Evolutionary conservation across 2,797 vertebrate species (phyloP).

Genomic region (Xiphorhynchus erythropygius): DNA sequence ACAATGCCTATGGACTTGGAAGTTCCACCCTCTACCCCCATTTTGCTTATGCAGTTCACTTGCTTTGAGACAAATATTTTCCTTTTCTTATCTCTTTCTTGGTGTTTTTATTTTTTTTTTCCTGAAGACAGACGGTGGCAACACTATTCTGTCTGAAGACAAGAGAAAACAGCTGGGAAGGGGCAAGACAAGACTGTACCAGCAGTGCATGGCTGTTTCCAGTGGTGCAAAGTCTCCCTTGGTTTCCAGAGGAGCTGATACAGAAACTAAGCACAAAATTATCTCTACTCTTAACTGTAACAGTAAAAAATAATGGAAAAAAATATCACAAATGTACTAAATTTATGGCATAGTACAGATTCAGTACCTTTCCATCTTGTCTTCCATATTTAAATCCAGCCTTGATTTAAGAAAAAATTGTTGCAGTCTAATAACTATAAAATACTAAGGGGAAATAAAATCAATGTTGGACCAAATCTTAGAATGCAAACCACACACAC

Average conservation of each 20-base stretch:
- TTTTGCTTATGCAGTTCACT: not conserved
- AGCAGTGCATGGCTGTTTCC: not conserved
- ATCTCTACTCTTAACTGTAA: not conserved
- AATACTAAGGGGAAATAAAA: slow-evolving; percentile 69
- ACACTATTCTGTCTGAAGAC: slow-evolving; percentile 46
- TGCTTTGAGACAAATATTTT: not conserved
- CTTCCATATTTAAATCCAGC: slow-evolving; percentile 72
- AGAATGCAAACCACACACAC: slow-evolving; percentile 55
- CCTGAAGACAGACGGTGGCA: slow-evolving; percentile 55
- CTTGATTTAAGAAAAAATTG: slow-evolving; percentile 63
- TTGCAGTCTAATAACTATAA: slow-evolving; percentile 70
- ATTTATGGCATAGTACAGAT: slow-evolving; percentile 41
- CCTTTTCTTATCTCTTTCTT: not conserved
- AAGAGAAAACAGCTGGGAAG: slow-evolving; percentile 50
- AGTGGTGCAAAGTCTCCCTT: not conserved
- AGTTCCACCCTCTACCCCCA: not conserved
- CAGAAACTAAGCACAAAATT: not conserved
- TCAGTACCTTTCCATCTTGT: slow-evolving; percentile 48
- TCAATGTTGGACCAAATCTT: slow-evolving; percentile 67
- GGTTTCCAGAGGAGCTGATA: slow-evolving; percentile 9
- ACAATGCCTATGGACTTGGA: not conserved
- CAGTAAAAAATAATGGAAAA: not conserved
- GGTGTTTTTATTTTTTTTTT: not conserved
- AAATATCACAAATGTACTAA: slow-evolving; percentile 10
- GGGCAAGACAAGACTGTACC: not conserved